Conservation (phyloP, 2,797 vertebrate genomes). For the Potorous gilbertii region DNA sequence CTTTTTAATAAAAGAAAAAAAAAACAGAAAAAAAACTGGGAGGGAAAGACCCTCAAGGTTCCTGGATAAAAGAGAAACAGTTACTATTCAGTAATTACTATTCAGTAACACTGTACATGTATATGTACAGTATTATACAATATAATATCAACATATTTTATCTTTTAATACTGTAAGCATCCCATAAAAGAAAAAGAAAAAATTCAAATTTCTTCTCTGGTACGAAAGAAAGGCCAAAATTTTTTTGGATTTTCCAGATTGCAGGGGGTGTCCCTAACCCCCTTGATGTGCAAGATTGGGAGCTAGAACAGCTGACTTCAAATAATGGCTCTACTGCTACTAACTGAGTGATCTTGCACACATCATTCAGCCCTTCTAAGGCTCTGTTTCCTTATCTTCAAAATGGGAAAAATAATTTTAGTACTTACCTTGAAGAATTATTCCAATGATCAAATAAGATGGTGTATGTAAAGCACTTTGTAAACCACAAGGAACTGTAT, state of each 20-base stretch:
- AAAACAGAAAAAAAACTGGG: no score
- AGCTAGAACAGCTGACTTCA: background rate
- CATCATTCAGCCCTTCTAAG: background rate
- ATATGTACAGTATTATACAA: background rate
- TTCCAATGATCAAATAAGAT: no score
- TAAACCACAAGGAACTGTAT: background rate
- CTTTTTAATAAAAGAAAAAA: no score
- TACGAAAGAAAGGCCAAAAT: background rate
- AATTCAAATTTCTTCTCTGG: background rate
- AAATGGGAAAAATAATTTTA: background rate
- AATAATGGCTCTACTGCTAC: background rate
- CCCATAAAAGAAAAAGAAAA: background rate
- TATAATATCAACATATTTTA: background rate
- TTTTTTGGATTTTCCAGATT: background rate
- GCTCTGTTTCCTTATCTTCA: background rate
- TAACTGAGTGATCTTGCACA: background rate
- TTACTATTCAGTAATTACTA: no score
- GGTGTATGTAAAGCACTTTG: background rate
- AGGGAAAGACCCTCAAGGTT: no score
- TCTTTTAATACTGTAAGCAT: background rate
- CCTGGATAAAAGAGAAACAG: no score
- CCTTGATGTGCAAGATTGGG: background rate
- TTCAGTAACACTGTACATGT: no score
- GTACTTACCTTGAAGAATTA: background rate
- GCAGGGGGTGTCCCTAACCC: background rate